Base-by-base conservation (phyloP, 2,888 invertebrate species). In the Asteroscopus sphinx region DNA sequence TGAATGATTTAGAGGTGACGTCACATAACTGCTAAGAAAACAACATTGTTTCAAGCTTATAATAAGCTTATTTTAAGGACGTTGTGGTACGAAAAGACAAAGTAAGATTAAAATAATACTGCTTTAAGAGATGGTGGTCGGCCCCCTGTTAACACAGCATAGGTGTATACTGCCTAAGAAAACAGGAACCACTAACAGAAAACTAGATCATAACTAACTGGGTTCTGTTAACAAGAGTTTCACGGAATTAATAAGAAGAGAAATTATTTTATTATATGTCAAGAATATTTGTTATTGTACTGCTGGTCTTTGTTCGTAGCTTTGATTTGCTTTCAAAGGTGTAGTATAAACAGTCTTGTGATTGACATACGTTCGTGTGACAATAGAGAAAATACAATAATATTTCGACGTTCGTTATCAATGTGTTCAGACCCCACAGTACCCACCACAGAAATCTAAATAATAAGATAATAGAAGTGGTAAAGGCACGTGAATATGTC, bases 141-240 rank as follows among this genome's bases (percentile, higher is more conserved):
- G n/a, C n/a, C n/a, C n/a, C n/a, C n/a, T n/a, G n/a, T n/a, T n/a
- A n/a, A n/a, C n/a, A n/a, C n/a, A n/a, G n/a, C 41, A 64, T 41
- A 44, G 48, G 12, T 63, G 36, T 36, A 13, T 47, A 46, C 32
- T 37, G 28, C 13, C 40, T 32, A 35, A 51, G 39, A 40, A 36
- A 59, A 53, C 65, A 65, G 65, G 65, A 65, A 65, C 44, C 65
- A 60, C 64, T 63, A 51, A 58, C 17, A 35, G 33, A 7, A 60
- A 65, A 65, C 65, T 65, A 49, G 60, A 65, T 53, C 60, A 60
- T 32, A 17, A 32, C 44, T 37, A 28, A 48, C 44, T 63, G 13
- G 30, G 53, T 39, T 26, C 26, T 54, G 40, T 33, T 48, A 65
- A 65, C 65, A 65, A 60, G 59, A 30, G 12, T 37, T 64, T 64